phyloP scores from a whole-genome alignment of 35 echinoderm and acorn worm species.

The Amphiura filiformis region DNA sequence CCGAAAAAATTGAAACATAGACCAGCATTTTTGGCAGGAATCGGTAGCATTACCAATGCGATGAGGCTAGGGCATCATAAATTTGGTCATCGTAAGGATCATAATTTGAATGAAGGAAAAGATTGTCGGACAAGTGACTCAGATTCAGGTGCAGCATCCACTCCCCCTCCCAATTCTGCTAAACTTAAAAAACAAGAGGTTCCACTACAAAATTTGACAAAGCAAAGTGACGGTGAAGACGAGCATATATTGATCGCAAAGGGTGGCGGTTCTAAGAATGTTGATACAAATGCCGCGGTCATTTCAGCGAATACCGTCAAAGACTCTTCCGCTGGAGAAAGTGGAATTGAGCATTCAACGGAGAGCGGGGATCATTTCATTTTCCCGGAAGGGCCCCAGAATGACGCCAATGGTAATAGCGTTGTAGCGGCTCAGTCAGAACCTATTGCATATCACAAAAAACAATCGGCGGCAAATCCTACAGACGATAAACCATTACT shows the following conservation, averaged over 20 bases:
- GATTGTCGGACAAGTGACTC: slow-evolving; percentile 29
- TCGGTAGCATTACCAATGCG: slow-evolving; percentile 46
- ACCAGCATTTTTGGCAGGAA: slow-evolving; percentile 48
- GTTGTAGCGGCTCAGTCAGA: not conserved
- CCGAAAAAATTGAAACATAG: slow-evolving; percentile 45
- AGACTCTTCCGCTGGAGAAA: not conserved
- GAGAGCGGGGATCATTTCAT: not conserved
- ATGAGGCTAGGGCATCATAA: slow-evolving; percentile 37
- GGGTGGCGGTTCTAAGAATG: not conserved
- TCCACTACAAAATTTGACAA: not conserved
- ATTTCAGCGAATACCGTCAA: not conserved
- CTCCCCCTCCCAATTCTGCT: not conserved
- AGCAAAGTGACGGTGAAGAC: not conserved
- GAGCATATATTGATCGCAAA: not conserved
- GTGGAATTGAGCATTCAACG: not conserved
- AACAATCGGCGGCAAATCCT: not conserved
- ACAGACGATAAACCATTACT: not conserved
- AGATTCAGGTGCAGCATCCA: not conserved
- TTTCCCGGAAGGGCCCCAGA: not conserved
- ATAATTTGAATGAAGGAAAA: not conserved
- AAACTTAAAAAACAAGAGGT: not conserved
- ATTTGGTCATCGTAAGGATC: slow-evolving; percentile 13
- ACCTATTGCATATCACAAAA: not conserved
- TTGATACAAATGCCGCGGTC: not conserved
- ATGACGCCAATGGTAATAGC: not conserved